Evolutionary conservation across 2,888 invertebrate genomes (phyloP), one percentile per base, ranked within the genome.

Genomic region (Cylindroiulus punctatus): DNA sequence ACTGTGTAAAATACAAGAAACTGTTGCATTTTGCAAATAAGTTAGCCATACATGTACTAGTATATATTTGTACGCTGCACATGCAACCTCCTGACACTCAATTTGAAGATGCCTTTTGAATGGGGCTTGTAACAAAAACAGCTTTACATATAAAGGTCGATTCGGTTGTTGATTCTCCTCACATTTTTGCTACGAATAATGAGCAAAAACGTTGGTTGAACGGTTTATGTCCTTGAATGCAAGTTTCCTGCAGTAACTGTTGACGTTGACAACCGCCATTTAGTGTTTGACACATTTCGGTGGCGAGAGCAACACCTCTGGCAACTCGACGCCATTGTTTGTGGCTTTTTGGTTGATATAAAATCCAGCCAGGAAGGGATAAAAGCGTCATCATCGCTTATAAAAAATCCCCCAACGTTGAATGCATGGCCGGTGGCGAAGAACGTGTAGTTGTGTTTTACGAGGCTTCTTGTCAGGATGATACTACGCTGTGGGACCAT

Each of bases 401-500:
- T 65, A 65, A 65, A 65, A 65, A 65, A 65, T 26, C 5, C 47
- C 52, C 52, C 52, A 26, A 1, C 12, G 65, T 26, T 26, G 22
- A 65, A 26, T 65, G 65, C 8, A 65, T 65, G 26, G 65, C 65
- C 65, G 22, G 12, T 65, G 65, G 65, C 65, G n/a, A 65, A 65
- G 22, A 65, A 65, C 26, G 52, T 26, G 65, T 10, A 65, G 65
- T 65, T n/a, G 26, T 26, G 65, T 52, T 52, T 52, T 52, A n/a
- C 52, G 52, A 65, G 65, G 65, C 26, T 65, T 65, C 65, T 65
- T 65, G 65, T 65, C 65, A 65, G 65, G 65, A 65, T 65, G 65
- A 65, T 65, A 65, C 65, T 65, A 65, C 65, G 0, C 22, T 26
- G 65, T 22, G 7, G n/a, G 10, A 65, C 65, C 65, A 26, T 65